Percentiles rank a stretch among this genome's conserved stretches.
phyloP scores from a whole-genome alignment of 2,797 vertebrate species.

The Numenius phaeopus region DNA sequence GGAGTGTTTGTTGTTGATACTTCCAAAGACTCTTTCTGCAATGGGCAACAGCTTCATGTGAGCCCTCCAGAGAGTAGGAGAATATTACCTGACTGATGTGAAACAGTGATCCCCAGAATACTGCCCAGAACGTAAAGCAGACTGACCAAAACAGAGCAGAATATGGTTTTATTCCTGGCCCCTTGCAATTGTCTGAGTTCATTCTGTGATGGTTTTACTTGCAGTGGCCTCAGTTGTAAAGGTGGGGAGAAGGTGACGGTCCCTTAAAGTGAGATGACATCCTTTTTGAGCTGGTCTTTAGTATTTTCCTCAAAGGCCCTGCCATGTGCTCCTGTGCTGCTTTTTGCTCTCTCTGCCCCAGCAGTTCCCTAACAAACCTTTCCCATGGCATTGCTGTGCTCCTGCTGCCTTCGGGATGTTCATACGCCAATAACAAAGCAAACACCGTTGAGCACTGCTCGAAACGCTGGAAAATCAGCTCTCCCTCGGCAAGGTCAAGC shows the following conservation, averaged over 20 bases:
- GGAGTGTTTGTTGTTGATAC: neutral
- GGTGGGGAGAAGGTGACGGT: neutral
- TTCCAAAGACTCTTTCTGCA: neutral
- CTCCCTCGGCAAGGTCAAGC: neutral
- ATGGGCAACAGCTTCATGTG: neutral
- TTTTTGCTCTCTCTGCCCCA: neutral
- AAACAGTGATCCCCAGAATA: rapidly evolving
- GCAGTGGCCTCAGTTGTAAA: neutral
- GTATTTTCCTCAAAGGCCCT: neutral
- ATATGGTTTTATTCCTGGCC: neutral
- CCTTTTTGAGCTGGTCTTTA: neutral
- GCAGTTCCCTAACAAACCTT: neutral
- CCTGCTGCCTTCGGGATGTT: neutral
- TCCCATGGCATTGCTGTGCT: neutral
- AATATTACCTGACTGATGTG: neutral
- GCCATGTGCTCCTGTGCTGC: neutral
- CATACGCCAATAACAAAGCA: neutral
- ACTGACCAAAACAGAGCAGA: neutral
- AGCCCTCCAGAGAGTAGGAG: neutral
- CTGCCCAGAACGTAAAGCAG: neutral
- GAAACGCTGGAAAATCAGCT: neutral
- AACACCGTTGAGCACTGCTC: neutral
- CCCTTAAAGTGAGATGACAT: neutral
- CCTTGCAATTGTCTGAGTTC: neutral
- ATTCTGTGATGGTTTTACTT: neutral